Evolutionary conservation across 2,888 invertebrate species (phyloP).

Genomic region (Tetropium fuscum): DNA sequence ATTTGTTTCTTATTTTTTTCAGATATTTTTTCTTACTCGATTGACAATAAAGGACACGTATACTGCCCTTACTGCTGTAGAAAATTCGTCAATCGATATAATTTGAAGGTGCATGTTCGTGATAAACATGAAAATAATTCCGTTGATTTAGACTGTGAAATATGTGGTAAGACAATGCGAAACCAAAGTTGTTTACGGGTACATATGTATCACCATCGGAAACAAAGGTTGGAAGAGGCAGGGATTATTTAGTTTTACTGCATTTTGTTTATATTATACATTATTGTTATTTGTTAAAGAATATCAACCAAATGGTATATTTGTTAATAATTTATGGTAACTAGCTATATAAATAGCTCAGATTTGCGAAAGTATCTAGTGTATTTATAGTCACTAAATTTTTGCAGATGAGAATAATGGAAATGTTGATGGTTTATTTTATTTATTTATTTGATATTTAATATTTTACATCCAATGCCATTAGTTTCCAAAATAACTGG

Average conservation of each 20-base stretch:
- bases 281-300: constrained; percentile 38
- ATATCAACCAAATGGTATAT: constrained; percentile 38
- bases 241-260: constrained; percentile 30
- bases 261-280: constrained; percentile 29
- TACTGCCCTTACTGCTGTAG: constrained; percentile 74
- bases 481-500: no score
- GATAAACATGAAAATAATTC: constrained; percentile 79
- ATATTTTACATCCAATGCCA: no score
- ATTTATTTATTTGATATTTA: no score
- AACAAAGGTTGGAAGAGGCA: constrained; percentile 63
- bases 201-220: constrained; percentile 76
- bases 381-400: no score
- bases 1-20: constrained; percentile 44
- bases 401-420: no score
- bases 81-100: constrained; percentile 76
- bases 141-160: constrained; percentile 75
- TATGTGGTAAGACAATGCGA: constrained; percentile 77
- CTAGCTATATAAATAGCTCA: constrained; percentile 26
- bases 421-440: no score
- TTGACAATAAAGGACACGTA: constrained; percentile 68
- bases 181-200: constrained; percentile 74
- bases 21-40: constrained; percentile 57
- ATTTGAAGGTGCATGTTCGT: constrained; percentile 78
- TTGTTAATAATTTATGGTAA: constrained; percentile 28
- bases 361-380: no score